These are phyloP conservation scores for Pantala flavescens DNA, from an alignment of 1,140 invertebrate genomes.

Conservation along the genomic window DNA sequence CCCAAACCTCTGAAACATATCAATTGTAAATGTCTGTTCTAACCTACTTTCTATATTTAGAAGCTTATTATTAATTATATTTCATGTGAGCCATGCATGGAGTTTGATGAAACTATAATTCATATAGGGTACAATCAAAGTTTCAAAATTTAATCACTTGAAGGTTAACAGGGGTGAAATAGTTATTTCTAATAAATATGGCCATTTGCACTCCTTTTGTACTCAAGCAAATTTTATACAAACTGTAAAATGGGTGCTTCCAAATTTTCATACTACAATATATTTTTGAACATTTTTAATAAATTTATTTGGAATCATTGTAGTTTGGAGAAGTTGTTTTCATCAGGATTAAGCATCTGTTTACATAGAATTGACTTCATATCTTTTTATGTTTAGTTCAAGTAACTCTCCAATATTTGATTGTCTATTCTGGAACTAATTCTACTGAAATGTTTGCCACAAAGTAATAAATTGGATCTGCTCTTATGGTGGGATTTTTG, in stretches of 20 bases:
- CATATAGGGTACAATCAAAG: background rate
- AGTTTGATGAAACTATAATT: background rate
- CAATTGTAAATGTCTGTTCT: background rate
- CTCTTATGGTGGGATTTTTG: too few relatives aligned
- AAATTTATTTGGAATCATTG: too few relatives aligned
- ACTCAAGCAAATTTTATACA: background rate
- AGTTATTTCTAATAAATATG: background rate
- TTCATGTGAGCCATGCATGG: background rate
- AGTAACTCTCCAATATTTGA: too few relatives aligned
- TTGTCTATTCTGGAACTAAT: too few relatives aligned
- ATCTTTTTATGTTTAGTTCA: too few relatives aligned
- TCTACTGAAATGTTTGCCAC: too few relatives aligned
- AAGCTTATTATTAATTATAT: background rate
- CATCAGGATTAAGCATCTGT: too few relatives aligned
- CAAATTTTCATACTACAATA: background rate
- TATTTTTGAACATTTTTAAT: too few relatives aligned
- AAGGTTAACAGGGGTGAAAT: background rate
- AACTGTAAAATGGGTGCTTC: conserved; percentile 1
- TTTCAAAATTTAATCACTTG: background rate
- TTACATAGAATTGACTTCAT: too few relatives aligned
- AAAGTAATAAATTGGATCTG: too few relatives aligned
- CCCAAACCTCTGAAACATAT: too few relatives aligned
- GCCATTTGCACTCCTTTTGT: background rate
- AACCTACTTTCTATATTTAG: background rate
- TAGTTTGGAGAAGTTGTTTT: too few relatives aligned